phyloP scores from a whole-genome alignment of 2,888 invertebrate genomes.

The Eueremaeus valkanovi region DNA sequence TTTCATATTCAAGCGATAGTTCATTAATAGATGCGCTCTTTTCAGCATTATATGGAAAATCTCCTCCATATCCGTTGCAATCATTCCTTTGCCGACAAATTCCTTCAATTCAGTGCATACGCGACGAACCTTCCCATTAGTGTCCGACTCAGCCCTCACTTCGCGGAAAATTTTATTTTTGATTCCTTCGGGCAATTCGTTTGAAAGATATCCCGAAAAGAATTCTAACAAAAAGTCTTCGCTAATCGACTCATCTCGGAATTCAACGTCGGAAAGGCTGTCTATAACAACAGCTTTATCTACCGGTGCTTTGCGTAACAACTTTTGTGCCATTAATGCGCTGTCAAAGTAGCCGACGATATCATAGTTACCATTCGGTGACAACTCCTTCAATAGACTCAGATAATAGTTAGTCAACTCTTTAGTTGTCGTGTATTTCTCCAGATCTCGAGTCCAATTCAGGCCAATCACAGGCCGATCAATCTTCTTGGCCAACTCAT shows the following conservation, averaged over 20 bases:
- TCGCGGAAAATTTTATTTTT: background rate
- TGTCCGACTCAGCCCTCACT: background rate
- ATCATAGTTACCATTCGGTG: slow-evolving; percentile 70
- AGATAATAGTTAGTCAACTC: slow-evolving; percentile 38
- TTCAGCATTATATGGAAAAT: background rate
- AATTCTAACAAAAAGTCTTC: slow-evolving; percentile 9
- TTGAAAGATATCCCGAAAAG: background rate
- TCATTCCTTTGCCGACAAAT: background rate
- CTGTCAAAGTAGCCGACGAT: slow-evolving; percentile 95
- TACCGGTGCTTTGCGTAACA: slow-evolving; percentile 76
- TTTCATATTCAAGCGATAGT: too few species aligned
- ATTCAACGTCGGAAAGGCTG: background rate
- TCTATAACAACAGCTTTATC: slow-evolving; percentile 50
- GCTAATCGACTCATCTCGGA: background rate
- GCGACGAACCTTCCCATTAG: background rate
- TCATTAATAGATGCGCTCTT: background rate
- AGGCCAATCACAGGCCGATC: slow-evolving; percentile 77
- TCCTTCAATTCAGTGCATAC: background rate
- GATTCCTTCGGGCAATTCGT: background rate
- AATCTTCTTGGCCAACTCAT: slow-evolving; percentile 67
- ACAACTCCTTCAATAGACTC: slow-evolving; percentile 67
- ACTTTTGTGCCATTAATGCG: slow-evolving; percentile 88
- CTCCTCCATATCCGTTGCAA: background rate
- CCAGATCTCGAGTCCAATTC: slow-evolving; percentile 64
- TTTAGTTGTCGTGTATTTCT: slow-evolving; percentile 31